Evolutionary conservation across 2,888 invertebrate species (phyloP), one percentile per base, ranked within the genome.

Genomic region (Netelia fuscicornis): DNA sequence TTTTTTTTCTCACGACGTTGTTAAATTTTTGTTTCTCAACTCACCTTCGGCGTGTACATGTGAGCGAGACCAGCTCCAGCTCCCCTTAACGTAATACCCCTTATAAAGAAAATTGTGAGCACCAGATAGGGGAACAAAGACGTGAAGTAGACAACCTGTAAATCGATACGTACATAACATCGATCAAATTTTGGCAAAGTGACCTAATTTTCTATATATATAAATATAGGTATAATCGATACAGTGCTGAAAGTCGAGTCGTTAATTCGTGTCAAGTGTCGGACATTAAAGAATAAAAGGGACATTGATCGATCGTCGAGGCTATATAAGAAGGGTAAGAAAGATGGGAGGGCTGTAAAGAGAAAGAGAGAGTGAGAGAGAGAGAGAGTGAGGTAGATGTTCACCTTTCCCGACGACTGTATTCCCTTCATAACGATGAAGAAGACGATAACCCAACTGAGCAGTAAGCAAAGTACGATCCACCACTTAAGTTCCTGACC

Each of bases 341-440:
- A 30, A 5, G 30, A 5, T 3, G 30, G 30, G 30, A 5, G 30
- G 5, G 30, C 17, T 17, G 17, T 17, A 17, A 17, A 17, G 17
- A n/a, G n/a, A n/a, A n/a, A n/a, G n/a, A 70, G 20, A 54, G 30
- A 65, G 20, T n/a, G 10, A 68, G 83, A 70, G 20, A 54, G 30
- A 65, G 20, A 70, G 20, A 54, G 30, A 65, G 20, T n/a, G 10
- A 68, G 83, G 9, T 6, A 64, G 10, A n/a, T 17, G 65, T 17
- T 83, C 87, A 98, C 98, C 96, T 98, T 98, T 91, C 98, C 98
- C 87, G 98, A 98, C 90, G 98, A 98, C 94, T 98, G 98, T 87
- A 99, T 98, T 68, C 98, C 98, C 94, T 98, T 98, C 98, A 98
- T 98, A 65, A 98, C 98, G 92, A 98, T 98, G 92, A 98, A 97